These are phyloP conservation scores for Falco punctatus DNA, from an alignment of 2,113 vertebrate genomes.

Conservation along the genomic window DNA sequence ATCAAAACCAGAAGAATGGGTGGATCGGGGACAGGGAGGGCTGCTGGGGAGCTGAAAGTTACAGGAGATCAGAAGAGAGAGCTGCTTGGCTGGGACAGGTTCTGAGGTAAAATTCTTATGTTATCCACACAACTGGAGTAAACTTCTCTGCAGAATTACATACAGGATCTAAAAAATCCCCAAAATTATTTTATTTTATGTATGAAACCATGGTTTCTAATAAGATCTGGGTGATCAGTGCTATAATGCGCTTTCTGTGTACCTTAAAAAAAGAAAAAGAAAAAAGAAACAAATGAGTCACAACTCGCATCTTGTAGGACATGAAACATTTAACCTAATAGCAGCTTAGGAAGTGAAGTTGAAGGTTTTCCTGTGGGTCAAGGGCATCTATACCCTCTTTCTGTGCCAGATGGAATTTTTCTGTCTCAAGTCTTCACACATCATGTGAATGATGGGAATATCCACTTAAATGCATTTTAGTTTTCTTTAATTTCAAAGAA, in stretches of 20 bases:
- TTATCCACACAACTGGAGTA: not conserved
- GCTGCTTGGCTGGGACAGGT: not conserved
- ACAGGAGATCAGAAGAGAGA: not conserved
- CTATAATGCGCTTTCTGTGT: not conserved
- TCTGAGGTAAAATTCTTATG: not conserved
- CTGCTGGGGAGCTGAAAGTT: not conserved
- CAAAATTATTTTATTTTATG: not conserved
- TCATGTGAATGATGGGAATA: not conserved
- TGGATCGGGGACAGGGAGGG: accelerated
- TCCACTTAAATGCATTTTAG: not conserved
- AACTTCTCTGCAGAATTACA: not conserved
- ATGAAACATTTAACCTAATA: not conserved
- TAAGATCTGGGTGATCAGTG: not conserved
- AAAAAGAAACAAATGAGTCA: not conserved
- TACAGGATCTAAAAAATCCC: too few relatives aligned
- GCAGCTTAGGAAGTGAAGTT: not conserved
- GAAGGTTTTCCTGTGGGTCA: not conserved
- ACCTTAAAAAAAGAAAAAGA: not conserved
- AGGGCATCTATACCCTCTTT: not conserved
- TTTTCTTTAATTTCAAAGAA: not conserved
- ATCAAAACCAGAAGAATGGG: not conserved
- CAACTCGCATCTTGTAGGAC: not conserved
- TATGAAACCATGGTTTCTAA: not conserved
- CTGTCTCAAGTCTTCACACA: not conserved
- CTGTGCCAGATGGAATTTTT: not conserved